These are phyloP conservation scores for Andrena praecox DNA, from an alignment of 2,888 invertebrate species.

Conservation along the genomic window DNA sequence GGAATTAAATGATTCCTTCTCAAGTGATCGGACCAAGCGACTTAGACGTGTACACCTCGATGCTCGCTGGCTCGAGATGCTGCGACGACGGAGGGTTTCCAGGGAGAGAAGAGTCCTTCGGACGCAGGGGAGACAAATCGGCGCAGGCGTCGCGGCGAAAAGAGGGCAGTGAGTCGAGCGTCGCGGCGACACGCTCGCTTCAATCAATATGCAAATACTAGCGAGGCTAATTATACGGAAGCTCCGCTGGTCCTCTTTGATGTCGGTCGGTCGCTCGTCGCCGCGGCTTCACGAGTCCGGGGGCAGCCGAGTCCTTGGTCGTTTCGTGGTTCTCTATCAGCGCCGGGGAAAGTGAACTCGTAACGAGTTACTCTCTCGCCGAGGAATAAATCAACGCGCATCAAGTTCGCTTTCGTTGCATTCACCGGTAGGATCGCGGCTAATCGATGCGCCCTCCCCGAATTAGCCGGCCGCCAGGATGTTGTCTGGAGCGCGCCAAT, in stretches of 20 bases:
- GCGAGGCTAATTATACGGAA: slow-evolving; percentile 84
- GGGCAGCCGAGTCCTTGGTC: slow-evolving; percentile 67
- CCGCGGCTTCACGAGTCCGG: slow-evolving; percentile 46
- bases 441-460: slow-evolving; percentile 58
- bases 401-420: slow-evolving; percentile 72
- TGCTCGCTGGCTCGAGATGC: not conserved
- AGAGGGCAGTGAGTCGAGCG: slow-evolving; percentile 79
- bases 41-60: too few species aligned
- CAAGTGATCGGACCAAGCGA: too few species aligned
- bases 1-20: too few species aligned
- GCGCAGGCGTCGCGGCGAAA: slow-evolving; percentile 69
- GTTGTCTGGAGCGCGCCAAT: slow-evolving; percentile 55
- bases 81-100: not conserved
- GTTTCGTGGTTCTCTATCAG: slow-evolving; percentile 71
- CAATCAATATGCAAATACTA: slow-evolving; percentile 84
- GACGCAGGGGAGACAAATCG: too few species aligned
- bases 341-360: slow-evolving; percentile 70
- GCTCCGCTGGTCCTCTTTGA: slow-evolving; percentile 82
- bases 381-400: slow-evolving; percentile 71
- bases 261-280: slow-evolving; percentile 74
- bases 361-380: slow-evolving; percentile 70
- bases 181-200: slow-evolving; percentile 78
- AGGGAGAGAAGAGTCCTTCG: not conserved
- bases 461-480: slow-evolving; percentile 49
- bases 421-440: slow-evolving; percentile 58